Conservation (phyloP, 2,797 vertebrate genomes). For the Sardinella longiceps region DNA sequence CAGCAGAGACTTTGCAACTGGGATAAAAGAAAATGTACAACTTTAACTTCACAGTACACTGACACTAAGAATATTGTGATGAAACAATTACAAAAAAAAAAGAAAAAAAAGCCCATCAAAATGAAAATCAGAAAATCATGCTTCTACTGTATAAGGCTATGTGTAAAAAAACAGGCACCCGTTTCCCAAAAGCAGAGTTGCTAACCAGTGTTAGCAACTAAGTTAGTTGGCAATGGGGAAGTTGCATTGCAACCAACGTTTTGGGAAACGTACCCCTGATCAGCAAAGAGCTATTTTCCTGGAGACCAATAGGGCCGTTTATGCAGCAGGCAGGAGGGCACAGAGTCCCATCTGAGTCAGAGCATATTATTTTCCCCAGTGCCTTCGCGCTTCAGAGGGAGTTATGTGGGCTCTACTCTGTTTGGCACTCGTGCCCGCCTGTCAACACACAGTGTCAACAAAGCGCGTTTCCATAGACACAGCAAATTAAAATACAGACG, state of each 20-base stretch:
- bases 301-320: neutral
- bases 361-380: slow-evolving; percentile 59
- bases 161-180: neutral
- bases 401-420: slow-evolving; percentile 57
- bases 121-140: slow-evolving; percentile 22
- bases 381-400: slow-evolving; percentile 53
- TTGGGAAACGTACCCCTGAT: no score
- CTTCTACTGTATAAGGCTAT: neutral
- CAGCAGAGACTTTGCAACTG: neutral
- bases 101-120: neutral
- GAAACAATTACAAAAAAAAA: neutral
- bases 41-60: neutral
- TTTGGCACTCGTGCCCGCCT: slow-evolving; percentile 57
- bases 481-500: slow-evolving; percentile 56
- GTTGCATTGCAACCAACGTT: no score
- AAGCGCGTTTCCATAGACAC: slow-evolving; percentile 61
- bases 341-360: slow-evolving; percentile 31
- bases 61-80: neutral
- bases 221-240: no score
- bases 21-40: neutral
- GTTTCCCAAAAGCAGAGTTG: no score
- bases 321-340: neutral
- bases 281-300: neutral
- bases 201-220: no score
- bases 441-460: slow-evolving; percentile 67